These are phyloP conservation scores for Lasioglossum figueresi DNA, from an alignment of 2,888 invertebrate genomes.

Conservation along the genomic window DNA sequence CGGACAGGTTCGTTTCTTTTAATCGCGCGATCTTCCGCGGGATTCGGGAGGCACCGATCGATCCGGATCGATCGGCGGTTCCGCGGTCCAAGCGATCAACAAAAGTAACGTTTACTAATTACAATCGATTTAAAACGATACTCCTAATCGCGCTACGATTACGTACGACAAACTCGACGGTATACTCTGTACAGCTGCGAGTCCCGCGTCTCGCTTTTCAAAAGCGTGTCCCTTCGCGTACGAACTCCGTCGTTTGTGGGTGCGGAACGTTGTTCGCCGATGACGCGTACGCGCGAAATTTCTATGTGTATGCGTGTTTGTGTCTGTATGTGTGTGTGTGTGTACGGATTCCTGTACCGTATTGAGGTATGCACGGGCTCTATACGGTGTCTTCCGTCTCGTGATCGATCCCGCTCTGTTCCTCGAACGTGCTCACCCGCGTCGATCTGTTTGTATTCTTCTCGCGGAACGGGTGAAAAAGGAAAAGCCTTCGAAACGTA, in stretches of 20 bases:
- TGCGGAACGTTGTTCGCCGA: background rate
- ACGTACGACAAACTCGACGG: slow-evolving; percentile 57
- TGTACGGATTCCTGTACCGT: slow-evolving; percentile 47
- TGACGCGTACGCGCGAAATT: slow-evolving; percentile 15
- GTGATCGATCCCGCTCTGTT: slow-evolving; percentile 62
- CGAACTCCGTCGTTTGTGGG: background rate
- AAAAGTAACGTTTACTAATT: slow-evolving; percentile 64
- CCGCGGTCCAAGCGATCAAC: slow-evolving; percentile 48
- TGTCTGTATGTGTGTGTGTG: background rate
- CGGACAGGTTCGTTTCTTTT: background rate
- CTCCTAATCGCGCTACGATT: slow-evolving; percentile 59
- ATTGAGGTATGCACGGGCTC: slow-evolving; percentile 43
- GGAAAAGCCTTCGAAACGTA: slow-evolving; percentile 54
- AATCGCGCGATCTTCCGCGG: background rate
- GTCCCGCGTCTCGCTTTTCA: slow-evolving; percentile 43
- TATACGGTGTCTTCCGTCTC: slow-evolving; percentile 43
- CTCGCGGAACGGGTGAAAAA: slow-evolving; percentile 54
- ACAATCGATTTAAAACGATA: slow-evolving; percentile 60
- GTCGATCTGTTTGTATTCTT: slow-evolving; percentile 34
- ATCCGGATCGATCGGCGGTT: background rate
- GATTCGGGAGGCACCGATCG: background rate
- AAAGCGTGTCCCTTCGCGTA: slow-evolving; percentile 7
- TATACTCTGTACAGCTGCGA: slow-evolving; percentile 35
- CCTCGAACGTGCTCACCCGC: slow-evolving; percentile 58
- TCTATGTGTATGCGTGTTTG: background rate